phyloP scores from a whole-genome alignment of 2,888 invertebrate species.

The Calameuta idolon region DNA sequence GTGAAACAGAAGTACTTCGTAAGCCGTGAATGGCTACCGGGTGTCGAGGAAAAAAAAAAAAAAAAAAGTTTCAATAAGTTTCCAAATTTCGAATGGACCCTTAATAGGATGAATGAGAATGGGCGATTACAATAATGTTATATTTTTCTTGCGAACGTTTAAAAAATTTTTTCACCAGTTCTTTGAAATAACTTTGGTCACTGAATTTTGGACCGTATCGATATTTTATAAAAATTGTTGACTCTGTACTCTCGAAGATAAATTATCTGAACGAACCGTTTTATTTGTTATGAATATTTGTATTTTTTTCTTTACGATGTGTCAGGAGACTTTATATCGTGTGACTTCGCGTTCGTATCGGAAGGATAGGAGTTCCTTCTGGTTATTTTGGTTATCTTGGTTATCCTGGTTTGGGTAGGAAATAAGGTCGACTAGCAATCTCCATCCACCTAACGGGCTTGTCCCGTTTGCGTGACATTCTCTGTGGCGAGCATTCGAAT shows the following conservation, averaged over 20 bases:
- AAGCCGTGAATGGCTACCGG: no score
- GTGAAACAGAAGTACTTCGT: neutral
- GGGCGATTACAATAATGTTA: neutral
- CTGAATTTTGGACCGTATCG: neutral
- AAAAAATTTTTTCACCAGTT: neutral
- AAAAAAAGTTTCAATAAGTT: neutral
- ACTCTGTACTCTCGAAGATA: neutral
- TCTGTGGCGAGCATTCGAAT: neutral
- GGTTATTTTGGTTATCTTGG: neutral
- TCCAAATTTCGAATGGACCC: neutral
- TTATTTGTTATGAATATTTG: neutral
- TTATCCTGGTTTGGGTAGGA: neutral
- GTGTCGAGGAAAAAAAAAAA: neutral
- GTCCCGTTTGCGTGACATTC: conserved; percentile 3
- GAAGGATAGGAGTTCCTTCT: neutral
- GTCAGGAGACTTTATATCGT: neutral
- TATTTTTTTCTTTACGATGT: neutral
- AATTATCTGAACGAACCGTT: neutral
- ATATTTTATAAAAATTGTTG: neutral
- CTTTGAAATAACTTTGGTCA: neutral
- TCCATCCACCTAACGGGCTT: conserved; percentile 21
- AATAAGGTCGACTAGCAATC: conserved; percentile 26
- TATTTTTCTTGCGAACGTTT: neutral
- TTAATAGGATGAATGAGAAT: neutral
- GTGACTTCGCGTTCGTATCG: neutral